Evolutionary conservation across 2,888 invertebrate genomes (phyloP).

Genomic region (Harpagoxenus sublaevis): DNA sequence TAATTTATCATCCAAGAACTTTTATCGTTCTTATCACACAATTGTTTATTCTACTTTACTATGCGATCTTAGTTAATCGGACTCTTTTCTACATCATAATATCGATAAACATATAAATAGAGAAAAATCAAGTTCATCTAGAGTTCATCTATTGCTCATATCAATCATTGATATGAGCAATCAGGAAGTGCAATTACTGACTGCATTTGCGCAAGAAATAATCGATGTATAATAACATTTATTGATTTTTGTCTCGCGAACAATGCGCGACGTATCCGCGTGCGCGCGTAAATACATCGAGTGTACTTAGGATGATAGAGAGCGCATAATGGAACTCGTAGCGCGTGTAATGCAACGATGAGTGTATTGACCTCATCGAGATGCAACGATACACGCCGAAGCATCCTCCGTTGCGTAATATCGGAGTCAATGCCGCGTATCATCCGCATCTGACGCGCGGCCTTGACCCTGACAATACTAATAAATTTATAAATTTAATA

Average conservation of each 20-base stretch:
- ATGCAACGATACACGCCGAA: constrained; percentile 55
- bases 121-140: neutral
- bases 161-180: neutral
- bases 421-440: constrained; percentile 71
- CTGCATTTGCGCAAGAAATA: neutral
- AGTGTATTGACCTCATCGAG: constrained; percentile 78
- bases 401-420: constrained; percentile 57
- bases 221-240: neutral
- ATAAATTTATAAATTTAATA: constrained; percentile 14
- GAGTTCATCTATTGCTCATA: neutral
- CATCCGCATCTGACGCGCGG: constrained; percentile 9
- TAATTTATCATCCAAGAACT: neutral
- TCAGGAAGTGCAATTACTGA: neutral
- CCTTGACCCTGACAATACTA: constrained; percentile 24
- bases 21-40: neutral
- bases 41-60: neutral
- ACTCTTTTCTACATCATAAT: neutral
- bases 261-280: neutral
- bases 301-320: constrained; percentile 41
- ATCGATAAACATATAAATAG: neutral
- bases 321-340: constrained; percentile 69
- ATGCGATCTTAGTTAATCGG: neutral
- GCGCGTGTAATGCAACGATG: constrained; percentile 68
- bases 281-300: constrained; percentile 22
- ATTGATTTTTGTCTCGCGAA: neutral